Conservation (phyloP, 92 coral and sea anemone genomes). For the Epizoanthus ramosus region DNA sequence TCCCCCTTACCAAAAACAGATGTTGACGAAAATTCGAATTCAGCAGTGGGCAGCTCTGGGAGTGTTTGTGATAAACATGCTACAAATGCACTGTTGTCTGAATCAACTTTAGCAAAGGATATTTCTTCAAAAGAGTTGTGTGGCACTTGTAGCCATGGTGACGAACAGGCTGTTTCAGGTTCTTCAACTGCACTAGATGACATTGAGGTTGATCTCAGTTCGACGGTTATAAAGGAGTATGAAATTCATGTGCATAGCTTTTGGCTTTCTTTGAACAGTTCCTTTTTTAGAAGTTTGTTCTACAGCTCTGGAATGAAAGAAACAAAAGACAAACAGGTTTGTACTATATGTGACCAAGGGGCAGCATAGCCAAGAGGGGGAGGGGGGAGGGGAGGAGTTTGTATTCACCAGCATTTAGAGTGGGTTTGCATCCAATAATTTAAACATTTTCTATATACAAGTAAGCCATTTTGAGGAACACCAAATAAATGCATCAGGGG, state of each 20-base stretch:
- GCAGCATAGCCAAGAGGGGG: too few species aligned
- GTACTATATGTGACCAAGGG: not conserved
- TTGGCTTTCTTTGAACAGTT: slow-evolving; percentile 87
- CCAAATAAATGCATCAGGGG: too few species aligned
- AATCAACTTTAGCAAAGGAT: not conserved
- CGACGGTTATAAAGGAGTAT: slow-evolving; percentile 69
- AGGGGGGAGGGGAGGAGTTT: too few species aligned
- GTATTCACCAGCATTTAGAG: too few species aligned
- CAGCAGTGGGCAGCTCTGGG: slow-evolving; percentile 18
- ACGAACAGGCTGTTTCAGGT: slow-evolving; percentile 5
- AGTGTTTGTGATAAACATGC: not conserved
- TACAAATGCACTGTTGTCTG: not conserved
- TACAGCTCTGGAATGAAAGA: slow-evolving; percentile 91
- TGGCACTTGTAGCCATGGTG: not conserved
- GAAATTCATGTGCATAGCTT: slow-evolving; percentile 83
- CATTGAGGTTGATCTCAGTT: not conserved
- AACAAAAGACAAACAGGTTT: slow-evolving; percentile 80
- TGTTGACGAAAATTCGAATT: slow-evolving; percentile 31
- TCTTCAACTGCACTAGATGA: not conserved
- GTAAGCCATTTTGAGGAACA: too few species aligned
- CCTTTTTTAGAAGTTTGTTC: slow-evolving; percentile 81
- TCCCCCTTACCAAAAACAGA: slow-evolving; percentile 33
- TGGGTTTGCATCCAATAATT: too few species aligned
- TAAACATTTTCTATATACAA: too few species aligned
- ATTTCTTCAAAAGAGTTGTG: too few species aligned